These are phyloP conservation scores for Metacarcinus magister DNA, from an alignment of 2,888 invertebrate genomes.

Conservation along the genomic window DNA sequence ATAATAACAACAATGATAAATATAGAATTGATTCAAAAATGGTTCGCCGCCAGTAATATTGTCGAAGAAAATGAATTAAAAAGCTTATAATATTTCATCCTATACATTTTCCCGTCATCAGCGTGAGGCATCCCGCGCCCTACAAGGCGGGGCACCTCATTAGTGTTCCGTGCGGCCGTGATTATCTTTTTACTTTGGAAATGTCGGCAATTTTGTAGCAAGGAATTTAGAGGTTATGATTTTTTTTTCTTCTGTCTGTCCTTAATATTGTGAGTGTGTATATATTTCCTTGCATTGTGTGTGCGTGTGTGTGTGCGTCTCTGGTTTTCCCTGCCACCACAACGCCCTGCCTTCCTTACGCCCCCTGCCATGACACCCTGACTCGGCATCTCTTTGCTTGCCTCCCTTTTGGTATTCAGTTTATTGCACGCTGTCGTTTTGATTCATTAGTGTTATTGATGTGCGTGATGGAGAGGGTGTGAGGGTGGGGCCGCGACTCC, in stretches of 20 bases:
- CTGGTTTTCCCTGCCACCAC: not conserved
- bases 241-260: not conserved
- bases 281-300: not conserved
- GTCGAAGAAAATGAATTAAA: not conserved
- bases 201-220: not conserved
- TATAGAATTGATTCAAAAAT: not conserved
- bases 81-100: not conserved
- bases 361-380: not conserved
- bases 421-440: no score
- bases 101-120: not conserved
- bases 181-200: slow-evolving; percentile 3
- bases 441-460: no score
- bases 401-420: no score
- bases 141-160: not conserved
- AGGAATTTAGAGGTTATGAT: not conserved
- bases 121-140: slow-evolving; percentile 1
- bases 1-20: not conserved
- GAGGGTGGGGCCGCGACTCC: no score
- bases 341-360: not conserved
- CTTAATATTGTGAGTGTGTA: not conserved
- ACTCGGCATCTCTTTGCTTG: no score
- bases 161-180: not conserved
- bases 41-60: not conserved
- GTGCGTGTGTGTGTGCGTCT: not conserved
- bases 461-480: not conserved